phyloP scores from a whole-genome alignment of 2,888 invertebrate genomes.

The Chironomus riparius region DNA sequence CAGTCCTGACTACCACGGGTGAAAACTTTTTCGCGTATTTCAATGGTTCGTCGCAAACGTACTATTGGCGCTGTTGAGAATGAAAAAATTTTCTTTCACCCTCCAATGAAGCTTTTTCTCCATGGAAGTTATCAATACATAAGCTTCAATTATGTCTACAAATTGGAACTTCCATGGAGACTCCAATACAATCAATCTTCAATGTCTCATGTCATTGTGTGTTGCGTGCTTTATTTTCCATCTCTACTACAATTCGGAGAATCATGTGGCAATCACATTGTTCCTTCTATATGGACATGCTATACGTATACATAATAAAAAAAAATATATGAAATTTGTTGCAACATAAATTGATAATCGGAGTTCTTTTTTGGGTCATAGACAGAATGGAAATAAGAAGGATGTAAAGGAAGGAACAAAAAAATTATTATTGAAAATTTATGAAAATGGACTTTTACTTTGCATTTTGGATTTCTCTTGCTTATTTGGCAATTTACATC shows the following conservation, averaged over 20 bases:
- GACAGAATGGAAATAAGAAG: too few relatives aligned
- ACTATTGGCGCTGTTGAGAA: slow-evolving; percentile 13
- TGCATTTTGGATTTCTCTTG: too few relatives aligned
- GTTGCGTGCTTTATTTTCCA: background rate
- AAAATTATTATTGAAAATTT: too few relatives aligned
- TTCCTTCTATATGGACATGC: background rate
- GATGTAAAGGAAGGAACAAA: too few relatives aligned
- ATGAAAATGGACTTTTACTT: too few relatives aligned
- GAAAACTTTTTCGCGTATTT: slow-evolving; percentile 23
- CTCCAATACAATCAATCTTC: background rate
- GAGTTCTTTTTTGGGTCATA: too few relatives aligned
- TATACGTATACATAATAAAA: too few relatives aligned
- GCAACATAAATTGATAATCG: too few relatives aligned
- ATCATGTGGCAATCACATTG: background rate
- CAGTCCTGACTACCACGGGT: background rate
- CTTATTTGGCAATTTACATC: too few relatives aligned
- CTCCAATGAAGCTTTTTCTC: slow-evolving; percentile 12
- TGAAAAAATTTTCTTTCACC: background rate
- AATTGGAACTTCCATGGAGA: background rate
- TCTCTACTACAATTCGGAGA: background rate
- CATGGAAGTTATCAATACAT: slow-evolving; percentile 12
- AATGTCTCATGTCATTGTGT: background rate
- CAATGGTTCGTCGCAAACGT: slow-evolving; percentile 18
- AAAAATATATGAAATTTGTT: too few relatives aligned
- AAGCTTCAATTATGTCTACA: background rate